Percentiles rank a stretch among this genome's conserved stretches.
These are phyloP conservation scores for Phania funesta DNA, from an alignment of 2,888 invertebrate species.

Conservation along the genomic window DNA sequence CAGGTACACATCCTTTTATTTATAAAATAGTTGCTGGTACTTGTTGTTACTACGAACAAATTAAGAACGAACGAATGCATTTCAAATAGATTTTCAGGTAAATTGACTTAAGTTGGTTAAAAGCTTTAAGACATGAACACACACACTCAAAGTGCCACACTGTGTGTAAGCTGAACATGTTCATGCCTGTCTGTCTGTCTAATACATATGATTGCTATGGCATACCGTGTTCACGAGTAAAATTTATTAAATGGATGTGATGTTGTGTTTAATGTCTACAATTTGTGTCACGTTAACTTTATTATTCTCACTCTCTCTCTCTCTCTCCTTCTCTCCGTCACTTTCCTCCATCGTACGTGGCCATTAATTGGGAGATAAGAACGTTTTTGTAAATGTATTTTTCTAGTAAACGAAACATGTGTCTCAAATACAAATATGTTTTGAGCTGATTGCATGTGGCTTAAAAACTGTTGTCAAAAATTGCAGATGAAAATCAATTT, in stretches of 20 bases:
- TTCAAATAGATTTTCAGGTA: conserved; percentile 52
- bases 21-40: not conserved
- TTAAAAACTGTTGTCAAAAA: not conserved
- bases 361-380: not conserved
- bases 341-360: not conserved
- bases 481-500: not conserved
- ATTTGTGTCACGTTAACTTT: conserved; percentile 43
- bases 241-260: conserved; percentile 10
- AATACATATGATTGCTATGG: not conserved
- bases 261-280: conserved; percentile 5
- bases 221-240: not conserved
- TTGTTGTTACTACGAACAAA: not conserved
- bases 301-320: not conserved
- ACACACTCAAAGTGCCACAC: not conserved
- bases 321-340: no score
- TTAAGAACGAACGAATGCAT: not conserved
- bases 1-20: not conserved
- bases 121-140: conserved; percentile 39
- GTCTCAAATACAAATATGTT: no score
- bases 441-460: not conserved
- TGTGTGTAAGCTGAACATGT: not conserved
- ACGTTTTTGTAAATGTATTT: no score
- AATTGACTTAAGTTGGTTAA: conserved; percentile 52
- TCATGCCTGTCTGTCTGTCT: not conserved
- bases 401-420: no score